phyloP scores from a whole-genome alignment of 2,888 invertebrate species.

The Aphidoletes aphidimyza region DNA sequence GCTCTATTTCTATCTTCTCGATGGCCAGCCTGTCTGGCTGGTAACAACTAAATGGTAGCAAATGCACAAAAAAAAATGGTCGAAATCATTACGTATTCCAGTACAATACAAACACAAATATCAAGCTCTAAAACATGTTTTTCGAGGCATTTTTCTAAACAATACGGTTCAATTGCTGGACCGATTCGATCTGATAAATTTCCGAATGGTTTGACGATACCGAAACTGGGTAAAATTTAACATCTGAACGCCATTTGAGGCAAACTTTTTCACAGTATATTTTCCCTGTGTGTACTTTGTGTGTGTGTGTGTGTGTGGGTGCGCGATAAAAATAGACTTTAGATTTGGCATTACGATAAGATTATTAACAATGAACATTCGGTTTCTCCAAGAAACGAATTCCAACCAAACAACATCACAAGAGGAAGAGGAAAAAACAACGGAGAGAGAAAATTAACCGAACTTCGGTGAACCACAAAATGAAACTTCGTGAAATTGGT shows the following conservation, averaged over 20 bases:
- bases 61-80: not conserved
- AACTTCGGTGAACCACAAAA: conserved; percentile 17
- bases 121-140: not conserved
- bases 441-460: not conserved
- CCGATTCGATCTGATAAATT: conserved; percentile 32
- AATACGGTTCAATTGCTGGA: not conserved
- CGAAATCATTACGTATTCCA: not conserved
- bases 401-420: not conserved
- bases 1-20: not conserved
- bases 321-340: conserved; percentile 35
- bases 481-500: conserved; percentile 33
- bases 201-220: not conserved
- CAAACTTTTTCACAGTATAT: not conserved
- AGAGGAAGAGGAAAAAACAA: not conserved
- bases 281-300: not conserved
- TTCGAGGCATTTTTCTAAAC: too few species aligned
- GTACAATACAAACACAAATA: not conserved
- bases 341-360: not conserved
- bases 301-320: too few species aligned
- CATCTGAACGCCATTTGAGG: not conserved
- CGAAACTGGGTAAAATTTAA: not conserved
- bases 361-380: conserved; percentile 29
- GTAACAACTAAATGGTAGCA: not conserved
- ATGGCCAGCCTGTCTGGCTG: not conserved
- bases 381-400: not conserved